A percentile compares a stretch with the other conserved stretches of the same genome.
Evolutionary conservation across 2,888 invertebrate genomes (phyloP).

Genomic region (Trissolcus brochymenae): DNA sequence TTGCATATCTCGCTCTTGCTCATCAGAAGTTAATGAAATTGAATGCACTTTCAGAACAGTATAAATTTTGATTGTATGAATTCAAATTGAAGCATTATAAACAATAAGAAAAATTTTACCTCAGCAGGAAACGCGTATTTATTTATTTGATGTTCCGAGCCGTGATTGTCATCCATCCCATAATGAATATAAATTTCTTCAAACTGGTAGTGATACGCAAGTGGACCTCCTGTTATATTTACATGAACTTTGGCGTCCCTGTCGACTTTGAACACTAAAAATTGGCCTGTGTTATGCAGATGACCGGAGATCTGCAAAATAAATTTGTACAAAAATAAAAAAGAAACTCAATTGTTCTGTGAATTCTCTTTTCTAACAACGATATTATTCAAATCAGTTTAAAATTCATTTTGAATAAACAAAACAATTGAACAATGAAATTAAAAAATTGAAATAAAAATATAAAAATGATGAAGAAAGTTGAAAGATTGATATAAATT

Average conservation of each 20-base stretch:
- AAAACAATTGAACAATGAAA: not conserved
- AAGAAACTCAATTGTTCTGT: not conserved
- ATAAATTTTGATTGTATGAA: too few relatives aligned
- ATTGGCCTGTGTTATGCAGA: conserved; percentile 95
- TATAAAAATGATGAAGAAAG: too few relatives aligned
- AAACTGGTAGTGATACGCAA: conserved; percentile 96
- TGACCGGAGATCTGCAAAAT: conserved; percentile 87
- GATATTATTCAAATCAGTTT: too few relatives aligned
- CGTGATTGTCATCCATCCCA: conserved; percentile 90
- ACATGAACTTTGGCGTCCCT: conserved; percentile 93
- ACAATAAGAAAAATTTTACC: conserved; percentile 79
- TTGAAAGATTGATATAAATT: not conserved
- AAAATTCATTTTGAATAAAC: too few relatives aligned
- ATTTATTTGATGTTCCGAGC: conserved; percentile 97
- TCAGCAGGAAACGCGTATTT: conserved; percentile 98
- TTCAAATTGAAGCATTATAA: too few relatives aligned
- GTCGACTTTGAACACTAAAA: conserved; percentile 92
- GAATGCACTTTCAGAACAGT: too few relatives aligned
- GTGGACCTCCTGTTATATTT: conserved; percentile 96
- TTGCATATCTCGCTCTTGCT: too few relatives aligned
- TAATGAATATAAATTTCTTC: conserved; percentile 98
- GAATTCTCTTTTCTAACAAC: not conserved
- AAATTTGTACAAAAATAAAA: not conserved
- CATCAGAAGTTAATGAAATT: too few relatives aligned
- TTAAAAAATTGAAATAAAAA: not conserved